Evolutionary conservation across 92 coral and sea anemone genomes (phyloP), one percentile per base, ranked within the genome.

Genomic region (Porites cylindrica): DNA sequence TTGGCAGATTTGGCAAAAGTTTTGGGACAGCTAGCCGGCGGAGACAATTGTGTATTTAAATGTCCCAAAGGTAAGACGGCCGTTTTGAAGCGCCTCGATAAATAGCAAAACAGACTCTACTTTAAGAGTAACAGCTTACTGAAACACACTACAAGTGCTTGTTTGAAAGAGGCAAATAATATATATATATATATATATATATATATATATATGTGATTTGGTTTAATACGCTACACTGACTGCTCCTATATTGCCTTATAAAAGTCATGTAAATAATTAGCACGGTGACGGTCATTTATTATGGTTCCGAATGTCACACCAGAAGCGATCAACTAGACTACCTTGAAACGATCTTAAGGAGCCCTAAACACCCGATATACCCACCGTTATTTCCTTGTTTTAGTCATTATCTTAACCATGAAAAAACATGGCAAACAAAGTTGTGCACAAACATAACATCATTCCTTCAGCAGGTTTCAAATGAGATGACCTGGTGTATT

Each of bases 1-100:
- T 85, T 95, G 16, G 98, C 91, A 16, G 93, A 95, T 82, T 88
- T 95, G 71, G 98, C 98, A 11, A 93, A 93, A 63, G 91, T 95
- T 82, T 85, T 95, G 20, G 92, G 96, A 18, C 93, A 95, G 70
- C 38, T 95, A 62, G 92, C 96, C 54, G 96, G 98, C 20, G 98
- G 93, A 59, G 92, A 82, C 12, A 83, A 91, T 26, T 95, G 98
- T 51, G 79, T 53, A 20, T 95, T 95, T 66, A 87, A 84, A 79
- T 95, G 98, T 51, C 96, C 94, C 19, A 87, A 88, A 71, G 98
- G 98, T 95, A 89, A 21, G 24, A 16, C 3, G 13, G 17, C 17
- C 14, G 63, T 6, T 3, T 59, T 59, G n/a, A 62, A 16, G n/a
- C 18, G 20, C 66, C 16, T 6, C 18, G 14, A 54, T 54, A 10